Conservation (phyloP, 2,113 vertebrate genomes). For the Morone saxatilis region DNA sequence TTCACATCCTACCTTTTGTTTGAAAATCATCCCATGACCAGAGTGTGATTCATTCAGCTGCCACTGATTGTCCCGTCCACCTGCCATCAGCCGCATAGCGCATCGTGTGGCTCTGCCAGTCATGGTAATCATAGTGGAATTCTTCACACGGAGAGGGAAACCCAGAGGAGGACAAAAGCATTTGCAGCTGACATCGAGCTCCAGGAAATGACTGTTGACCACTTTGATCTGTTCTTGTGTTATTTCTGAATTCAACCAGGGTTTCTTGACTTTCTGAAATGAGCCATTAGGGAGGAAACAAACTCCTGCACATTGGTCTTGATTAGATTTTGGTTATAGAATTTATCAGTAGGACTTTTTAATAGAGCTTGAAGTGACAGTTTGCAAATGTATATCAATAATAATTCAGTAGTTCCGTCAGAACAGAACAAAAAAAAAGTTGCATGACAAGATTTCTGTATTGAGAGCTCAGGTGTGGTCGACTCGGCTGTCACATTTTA, state of each 20-base stretch:
- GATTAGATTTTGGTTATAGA: too few relatives aligned
- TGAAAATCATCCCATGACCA: rapidly evolving
- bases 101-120: constrained; percentile 52
- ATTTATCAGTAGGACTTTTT: too few relatives aligned
- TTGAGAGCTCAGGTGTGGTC: too few relatives aligned
- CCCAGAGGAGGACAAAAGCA: not conserved
- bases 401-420: too few relatives aligned
- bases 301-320: too few relatives aligned
- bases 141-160: constrained; percentile 38
- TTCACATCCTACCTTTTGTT: constrained; percentile 56
- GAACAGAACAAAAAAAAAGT: too few relatives aligned
- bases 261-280: not conserved
- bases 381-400: too few relatives aligned
- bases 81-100: constrained; percentile 60
- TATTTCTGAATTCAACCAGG: not conserved
- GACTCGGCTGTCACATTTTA: too few relatives aligned
- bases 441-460: too few relatives aligned
- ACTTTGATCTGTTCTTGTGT: not conserved
- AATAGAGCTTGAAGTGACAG: too few relatives aligned
- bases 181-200: constrained; percentile 18
- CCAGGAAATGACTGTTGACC: not conserved
- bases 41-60: rapidly evolving
- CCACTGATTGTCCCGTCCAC: rapidly evolving
- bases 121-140: constrained; percentile 53
- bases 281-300: too few relatives aligned